Conservation (phyloP, 2,888 invertebrate genomes). For the Dicroscelio sp. region DNA sequence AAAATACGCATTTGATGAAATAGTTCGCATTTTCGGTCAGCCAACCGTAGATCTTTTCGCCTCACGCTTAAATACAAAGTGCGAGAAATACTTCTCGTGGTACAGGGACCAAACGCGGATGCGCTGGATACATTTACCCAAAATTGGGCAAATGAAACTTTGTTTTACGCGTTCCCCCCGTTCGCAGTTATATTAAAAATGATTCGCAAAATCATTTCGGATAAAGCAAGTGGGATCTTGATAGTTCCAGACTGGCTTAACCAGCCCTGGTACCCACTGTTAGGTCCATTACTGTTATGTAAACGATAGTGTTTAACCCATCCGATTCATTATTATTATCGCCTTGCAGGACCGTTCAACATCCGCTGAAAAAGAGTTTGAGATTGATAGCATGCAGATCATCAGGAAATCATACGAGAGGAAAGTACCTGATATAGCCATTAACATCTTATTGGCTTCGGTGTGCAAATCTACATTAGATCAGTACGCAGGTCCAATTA, state of each 20-base stretch:
- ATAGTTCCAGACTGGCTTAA: constrained; percentile 87
- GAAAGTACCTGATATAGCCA: constrained; percentile 72
- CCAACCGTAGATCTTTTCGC: constrained; percentile 85
- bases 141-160: constrained; percentile 58
- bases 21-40: constrained; percentile 42
- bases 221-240: constrained; percentile 86
- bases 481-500: constrained; percentile 7
- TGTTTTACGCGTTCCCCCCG: constrained; percentile 87
- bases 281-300: constrained; percentile 57
- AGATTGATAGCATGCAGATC: constrained; percentile 86
- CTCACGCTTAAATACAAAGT: constrained; percentile 84
- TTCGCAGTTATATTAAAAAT: constrained; percentile 84
- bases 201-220: constrained; percentile 85
- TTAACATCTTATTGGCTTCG: constrained; percentile 44
- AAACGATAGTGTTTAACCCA: constrained; percentile 82
- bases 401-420: constrained; percentile 81
- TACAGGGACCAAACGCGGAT: constrained; percentile 82
- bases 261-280: constrained; percentile 88
- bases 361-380: constrained; percentile 81
- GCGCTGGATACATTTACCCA: constrained; percentile 86
- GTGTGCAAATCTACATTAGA: constrained; percentile 49
- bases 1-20: constrained; percentile 23
- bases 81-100: constrained; percentile 85
- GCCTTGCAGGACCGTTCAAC: constrained; percentile 82
- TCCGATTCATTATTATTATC: constrained; percentile 79